These are phyloP conservation scores for Rafetus swinhoei DNA, from an alignment of 2,113 vertebrate genomes.

Conservation along the genomic window DNA sequence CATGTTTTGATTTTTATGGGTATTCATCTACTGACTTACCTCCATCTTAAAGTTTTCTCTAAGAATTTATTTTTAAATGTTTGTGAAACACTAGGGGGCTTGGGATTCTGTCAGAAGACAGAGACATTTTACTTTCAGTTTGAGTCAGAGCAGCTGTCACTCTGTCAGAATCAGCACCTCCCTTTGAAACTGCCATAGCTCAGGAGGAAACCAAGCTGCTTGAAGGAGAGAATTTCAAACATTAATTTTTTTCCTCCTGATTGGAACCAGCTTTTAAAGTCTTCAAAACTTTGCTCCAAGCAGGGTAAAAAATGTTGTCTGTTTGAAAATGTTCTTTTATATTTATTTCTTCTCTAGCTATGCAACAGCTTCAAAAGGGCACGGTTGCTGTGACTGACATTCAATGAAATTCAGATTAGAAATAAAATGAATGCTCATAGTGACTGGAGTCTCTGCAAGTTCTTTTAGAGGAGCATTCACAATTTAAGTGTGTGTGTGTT, in stretches of 20 bases:
- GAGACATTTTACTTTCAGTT: not conserved
- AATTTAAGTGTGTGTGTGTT: not conserved
- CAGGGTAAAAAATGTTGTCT: not conserved
- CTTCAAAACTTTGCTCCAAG: not conserved
- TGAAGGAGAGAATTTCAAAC: not conserved
- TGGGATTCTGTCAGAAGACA: not conserved
- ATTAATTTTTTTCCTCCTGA: not conserved
- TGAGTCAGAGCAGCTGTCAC: not conserved
- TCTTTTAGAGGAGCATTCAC: not conserved
- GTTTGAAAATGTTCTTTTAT: not conserved
- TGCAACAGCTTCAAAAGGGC: not conserved
- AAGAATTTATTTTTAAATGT: not conserved
- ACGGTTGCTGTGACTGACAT: not conserved
- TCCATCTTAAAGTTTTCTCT: fast-evolving
- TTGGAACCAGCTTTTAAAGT: not conserved
- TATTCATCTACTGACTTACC: not conserved
- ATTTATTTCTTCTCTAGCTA: not conserved
- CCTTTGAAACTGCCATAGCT: not conserved
- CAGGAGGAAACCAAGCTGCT: not conserved
- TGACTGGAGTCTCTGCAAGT: not conserved
- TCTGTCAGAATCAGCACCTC: not conserved
- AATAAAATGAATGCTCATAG: not conserved
- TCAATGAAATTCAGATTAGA: not conserved
- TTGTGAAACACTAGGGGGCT: not conserved
- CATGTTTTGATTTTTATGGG: fast-evolving